Percentiles rank a stretch among this genome's conserved stretches.
Conservation (phyloP, 2,888 invertebrate species). For the Dasysyrphus tricinctus region DNA sequence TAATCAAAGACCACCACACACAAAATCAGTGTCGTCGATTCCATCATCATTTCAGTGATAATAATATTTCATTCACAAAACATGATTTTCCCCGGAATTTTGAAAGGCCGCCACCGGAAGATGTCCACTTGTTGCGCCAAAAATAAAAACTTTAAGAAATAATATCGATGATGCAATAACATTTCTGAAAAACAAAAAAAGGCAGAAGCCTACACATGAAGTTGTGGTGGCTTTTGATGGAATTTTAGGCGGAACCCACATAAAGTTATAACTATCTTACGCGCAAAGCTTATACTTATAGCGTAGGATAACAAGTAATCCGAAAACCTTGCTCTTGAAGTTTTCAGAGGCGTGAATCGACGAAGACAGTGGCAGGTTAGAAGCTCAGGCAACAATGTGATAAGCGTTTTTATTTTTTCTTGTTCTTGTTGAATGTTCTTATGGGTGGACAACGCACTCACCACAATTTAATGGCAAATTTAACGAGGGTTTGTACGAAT, state of each 20-base stretch:
- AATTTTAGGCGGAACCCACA: conserved; percentile 74
- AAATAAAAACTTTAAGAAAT: conserved; percentile 14
- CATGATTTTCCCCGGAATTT: conserved; percentile 23
- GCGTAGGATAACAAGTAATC: conserved; percentile 75
- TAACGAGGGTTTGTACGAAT: conserved; percentile 48
- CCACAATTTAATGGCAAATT: conserved; percentile 45
- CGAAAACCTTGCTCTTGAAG: conserved; percentile 73
- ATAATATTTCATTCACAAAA: conserved; percentile 45
- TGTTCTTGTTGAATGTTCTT: conserved; percentile 41
- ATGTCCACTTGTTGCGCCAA: conserved; percentile 68
- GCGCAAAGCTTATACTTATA: conserved; percentile 34
- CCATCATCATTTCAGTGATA: conserved; percentile 2
- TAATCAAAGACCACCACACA: conserved; percentile 59
- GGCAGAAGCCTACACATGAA: conserved; percentile 60
- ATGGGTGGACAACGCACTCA: conserved; percentile 17
- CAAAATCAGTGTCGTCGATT: conserved; percentile 32
- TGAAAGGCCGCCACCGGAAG: conserved; percentile 50
- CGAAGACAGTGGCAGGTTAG: conserved; percentile 55
- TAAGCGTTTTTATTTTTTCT: conserved; percentile 26
- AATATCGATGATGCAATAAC: conserved; percentile 68
- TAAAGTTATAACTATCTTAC: conserved; percentile 1
- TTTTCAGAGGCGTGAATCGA: conserved; percentile 8
- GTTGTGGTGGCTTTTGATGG: conserved; percentile 34
- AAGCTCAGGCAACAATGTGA: conserved; percentile 27
- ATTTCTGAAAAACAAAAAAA: neutral